These are phyloP conservation scores for Cenopis cana DNA, from an alignment of 2,888 invertebrate genomes.

Conservation along the genomic window DNA sequence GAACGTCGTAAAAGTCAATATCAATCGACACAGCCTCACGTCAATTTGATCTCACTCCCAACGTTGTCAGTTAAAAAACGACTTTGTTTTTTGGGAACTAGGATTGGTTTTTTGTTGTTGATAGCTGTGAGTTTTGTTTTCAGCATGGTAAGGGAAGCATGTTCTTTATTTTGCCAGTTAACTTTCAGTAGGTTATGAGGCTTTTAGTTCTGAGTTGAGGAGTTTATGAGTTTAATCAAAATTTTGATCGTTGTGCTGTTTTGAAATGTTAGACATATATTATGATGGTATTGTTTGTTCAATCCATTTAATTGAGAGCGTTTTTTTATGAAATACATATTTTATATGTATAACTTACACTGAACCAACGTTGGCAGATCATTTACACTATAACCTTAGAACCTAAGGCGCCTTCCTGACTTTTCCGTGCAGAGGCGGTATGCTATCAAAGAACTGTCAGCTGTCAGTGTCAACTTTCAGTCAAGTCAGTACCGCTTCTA, in stretches of 20 bases:
- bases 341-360: too few relatives aligned
- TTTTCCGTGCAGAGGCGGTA: too few relatives aligned
- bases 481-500: too few relatives aligned
- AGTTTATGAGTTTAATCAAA: constrained; percentile 10
- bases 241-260: constrained; percentile 2
- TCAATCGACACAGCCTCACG: neutral
- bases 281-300: neutral
- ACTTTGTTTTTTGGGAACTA: neutral
- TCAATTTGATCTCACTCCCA: constrained; percentile 2
- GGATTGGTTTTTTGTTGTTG: neutral
- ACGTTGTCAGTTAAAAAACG: neutral
- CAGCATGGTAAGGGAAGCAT: constrained; percentile 3
- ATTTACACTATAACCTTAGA: too few relatives aligned
- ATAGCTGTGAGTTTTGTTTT: constrained; percentile 9
- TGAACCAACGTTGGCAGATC: neutral
- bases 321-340: too few relatives aligned
- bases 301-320: too few relatives aligned
- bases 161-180: constrained; percentile 28
- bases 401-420: too few relatives aligned
- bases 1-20: neutral
- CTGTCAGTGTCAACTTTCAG: too few relatives aligned
- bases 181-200: constrained; percentile 17
- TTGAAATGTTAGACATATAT: neutral
- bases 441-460: too few relatives aligned
- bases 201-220: neutral